These are phyloP conservation scores for Antidorcas marsupialis DNA, from an alignment of 2,113 vertebrate species.

Conservation along the genomic window DNA sequence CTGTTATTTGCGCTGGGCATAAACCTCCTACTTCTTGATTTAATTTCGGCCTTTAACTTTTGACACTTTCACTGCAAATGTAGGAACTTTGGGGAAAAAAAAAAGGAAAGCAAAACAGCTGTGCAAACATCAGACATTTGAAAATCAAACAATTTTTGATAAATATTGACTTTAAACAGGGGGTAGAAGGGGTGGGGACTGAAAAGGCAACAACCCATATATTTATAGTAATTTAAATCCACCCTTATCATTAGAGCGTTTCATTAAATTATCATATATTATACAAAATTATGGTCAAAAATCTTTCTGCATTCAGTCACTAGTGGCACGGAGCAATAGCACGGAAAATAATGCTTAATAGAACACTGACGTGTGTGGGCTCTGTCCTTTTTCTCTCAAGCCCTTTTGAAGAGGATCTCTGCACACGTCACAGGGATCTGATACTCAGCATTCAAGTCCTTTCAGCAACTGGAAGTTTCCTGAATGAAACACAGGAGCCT, in stretches of 20 bases:
- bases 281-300: neutral
- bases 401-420: conserved; percentile 63
- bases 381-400: conserved; percentile 29
- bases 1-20: neutral
- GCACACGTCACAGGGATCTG: conserved; percentile 54
- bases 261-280: neutral
- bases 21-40: neutral
- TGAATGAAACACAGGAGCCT: conserved; percentile 46
- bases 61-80: conserved; percentile 60
- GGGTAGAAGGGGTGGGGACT: neutral
- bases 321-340: neutral
- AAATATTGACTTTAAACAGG: conserved; percentile 38
- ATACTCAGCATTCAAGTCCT: conserved; percentile 45
- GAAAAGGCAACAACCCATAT: neutral
- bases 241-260: neutral
- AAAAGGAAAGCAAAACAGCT: conserved; percentile 59
- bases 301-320: conserved; percentile 28
- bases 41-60: conserved; percentile 55
- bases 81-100: conserved; percentile 24
- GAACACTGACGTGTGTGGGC: conserved; percentile 35
- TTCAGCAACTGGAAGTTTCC: conserved; percentile 59
- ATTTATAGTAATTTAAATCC: neutral
- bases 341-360: neutral
- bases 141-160: conserved; percentile 59
- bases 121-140: conserved; percentile 62